These are phyloP conservation scores for Pachyuromys duprasi DNA, from an alignment of 2,797 vertebrate genomes.

Conservation along the genomic window DNA sequence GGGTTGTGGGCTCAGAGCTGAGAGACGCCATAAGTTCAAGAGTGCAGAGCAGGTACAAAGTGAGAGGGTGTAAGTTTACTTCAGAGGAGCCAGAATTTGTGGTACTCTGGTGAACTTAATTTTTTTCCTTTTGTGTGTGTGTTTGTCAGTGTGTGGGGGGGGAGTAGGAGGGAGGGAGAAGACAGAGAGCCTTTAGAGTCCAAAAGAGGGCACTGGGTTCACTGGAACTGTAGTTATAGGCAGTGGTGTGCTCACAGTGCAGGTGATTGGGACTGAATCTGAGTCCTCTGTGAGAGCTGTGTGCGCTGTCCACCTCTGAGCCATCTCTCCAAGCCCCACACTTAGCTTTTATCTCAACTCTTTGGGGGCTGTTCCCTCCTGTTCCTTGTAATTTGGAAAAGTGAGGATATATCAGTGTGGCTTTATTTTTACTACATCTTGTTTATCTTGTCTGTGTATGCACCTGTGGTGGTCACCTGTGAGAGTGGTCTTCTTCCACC, in stretches of 20 bases:
- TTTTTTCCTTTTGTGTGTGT: background rate
- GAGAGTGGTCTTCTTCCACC: background rate
- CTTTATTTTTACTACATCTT: background rate
- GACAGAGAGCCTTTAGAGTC: background rate
- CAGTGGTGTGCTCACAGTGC: background rate
- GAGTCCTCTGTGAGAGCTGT: background rate
- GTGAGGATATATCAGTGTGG: background rate
- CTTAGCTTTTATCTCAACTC: background rate
- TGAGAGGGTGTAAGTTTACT: background rate
- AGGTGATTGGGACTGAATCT: background rate
- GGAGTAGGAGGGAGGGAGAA: background rate
- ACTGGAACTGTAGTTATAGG: background rate
- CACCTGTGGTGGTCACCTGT: background rate
- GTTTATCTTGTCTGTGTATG: background rate
- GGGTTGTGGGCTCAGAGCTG: background rate
- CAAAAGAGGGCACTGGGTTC: background rate
- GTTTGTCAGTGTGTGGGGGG: background rate
- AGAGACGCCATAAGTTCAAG: background rate
- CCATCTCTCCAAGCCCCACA: background rate
- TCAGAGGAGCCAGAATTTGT: background rate
- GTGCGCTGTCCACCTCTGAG: background rate
- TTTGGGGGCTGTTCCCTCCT: background rate
- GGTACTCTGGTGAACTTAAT: background rate
- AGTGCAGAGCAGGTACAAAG: background rate
- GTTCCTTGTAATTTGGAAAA: background rate